Base-by-base conservation (phyloP, 2,888 invertebrate genomes). In the Schizaphis graminum region DNA sequence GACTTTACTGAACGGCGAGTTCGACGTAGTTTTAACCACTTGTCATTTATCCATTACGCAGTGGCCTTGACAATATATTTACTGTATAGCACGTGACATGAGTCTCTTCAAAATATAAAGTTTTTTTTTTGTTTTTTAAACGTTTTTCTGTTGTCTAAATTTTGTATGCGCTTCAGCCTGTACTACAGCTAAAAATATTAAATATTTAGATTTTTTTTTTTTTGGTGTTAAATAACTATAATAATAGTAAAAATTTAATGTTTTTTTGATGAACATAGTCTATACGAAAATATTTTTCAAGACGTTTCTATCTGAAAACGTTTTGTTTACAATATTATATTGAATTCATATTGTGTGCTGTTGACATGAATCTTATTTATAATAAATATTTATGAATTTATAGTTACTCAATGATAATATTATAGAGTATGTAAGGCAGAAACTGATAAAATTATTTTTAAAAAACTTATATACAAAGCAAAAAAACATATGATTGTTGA, bases 31-130 rank as follows among this genome's bases (percentile, higher is more conserved):
- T 49, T 47, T 44, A 86, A 47, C 47, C 86, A n/a, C 44, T 77
- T 44, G 86, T 86, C 47, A 47, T 44, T 86, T 86, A 21, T 86
- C 86, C 86, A 47, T 86, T 86, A 86, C 28, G n/a, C 28, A 86
- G 28, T 86, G 86, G 28, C 28, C 47, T 86, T 47, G 47, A n/a
- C 28, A 47, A 86, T 86, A 47, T 86, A 44, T 86, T 28, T 86
- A 47, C 47, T 47, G 3, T 49, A 53, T 53, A 86, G 47, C 13
- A n/a, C 35, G 35, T 77, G 77, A 35, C 35, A 77, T 1, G 35
- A 35, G 77, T 77, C 16, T 77, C 21, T 35, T 35, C 21, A 21
- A 77, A 77, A 41, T 77, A 77, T 77, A 77, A 77, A 28, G 26
- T 86, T 86, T 26, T 44, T 85, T 35, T 44, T 47, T 86, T 16